Evolutionary conservation across 1,140 invertebrate genomes (phyloP).

Genomic region (Danaus melanippus): DNA sequence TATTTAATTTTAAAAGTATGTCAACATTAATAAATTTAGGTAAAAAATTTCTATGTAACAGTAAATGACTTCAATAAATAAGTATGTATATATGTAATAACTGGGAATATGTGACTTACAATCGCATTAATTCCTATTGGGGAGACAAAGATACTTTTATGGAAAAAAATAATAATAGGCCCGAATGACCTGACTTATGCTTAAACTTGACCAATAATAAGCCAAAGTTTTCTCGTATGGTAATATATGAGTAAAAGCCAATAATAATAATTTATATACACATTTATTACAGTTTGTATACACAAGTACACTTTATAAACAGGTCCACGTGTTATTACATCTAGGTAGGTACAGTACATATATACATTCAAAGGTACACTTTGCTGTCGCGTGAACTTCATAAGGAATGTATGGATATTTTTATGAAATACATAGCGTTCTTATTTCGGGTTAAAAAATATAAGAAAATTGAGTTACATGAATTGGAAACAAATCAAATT

Average conservation of each 20-base stretch:
- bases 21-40: no score
- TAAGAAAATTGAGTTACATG: neutral
- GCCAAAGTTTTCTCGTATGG: neutral
- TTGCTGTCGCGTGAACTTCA: constrained; percentile 39
- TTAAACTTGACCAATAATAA: no score
- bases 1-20: no score
- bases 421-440: constrained; percentile 1
- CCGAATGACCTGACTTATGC: no score
- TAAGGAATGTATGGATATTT: constrained; percentile 57
- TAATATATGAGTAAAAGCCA: constrained; percentile 12
- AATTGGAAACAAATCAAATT: constrained; percentile 6
- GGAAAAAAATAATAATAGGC: no score
- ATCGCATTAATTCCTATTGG: no score
- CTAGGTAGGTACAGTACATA: constrained; percentile 53
- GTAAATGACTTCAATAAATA: no score
- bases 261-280: constrained; percentile 44
- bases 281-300: constrained; percentile 62
- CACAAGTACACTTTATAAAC: constrained; percentile 58
- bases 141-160: no score
- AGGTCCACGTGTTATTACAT: constrained; percentile 53
- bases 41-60: no score
- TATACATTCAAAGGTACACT: constrained; percentile 25
- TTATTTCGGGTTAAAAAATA: no score
- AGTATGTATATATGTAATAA: no score
- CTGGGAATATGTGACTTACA: no score